A percentile compares a stretch with the other conserved stretches of the same genome.
Evolutionary conservation across 37 sponge, comb jelly and placozoan species (phyloP).

Genomic region (Ephydatia muelleri): DNA sequence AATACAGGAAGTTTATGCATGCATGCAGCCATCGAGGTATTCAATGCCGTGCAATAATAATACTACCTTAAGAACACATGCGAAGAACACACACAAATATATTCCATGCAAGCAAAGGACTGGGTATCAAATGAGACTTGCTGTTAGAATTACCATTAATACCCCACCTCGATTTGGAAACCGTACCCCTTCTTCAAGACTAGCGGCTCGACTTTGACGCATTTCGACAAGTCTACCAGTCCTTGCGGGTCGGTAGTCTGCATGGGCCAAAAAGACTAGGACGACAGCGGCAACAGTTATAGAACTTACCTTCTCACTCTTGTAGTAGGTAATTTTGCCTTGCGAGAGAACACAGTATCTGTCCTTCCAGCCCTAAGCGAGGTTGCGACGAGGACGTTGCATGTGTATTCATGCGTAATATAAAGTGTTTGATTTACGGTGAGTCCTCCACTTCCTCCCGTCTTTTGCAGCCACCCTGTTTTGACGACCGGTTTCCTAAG

Average conservation of each 20-base stretch:
- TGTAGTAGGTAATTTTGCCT: conserved; percentile 62
- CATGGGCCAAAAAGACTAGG: neutral
- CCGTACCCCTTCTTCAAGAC: conserved; percentile 52
- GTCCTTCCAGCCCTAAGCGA: conserved; percentile 59
- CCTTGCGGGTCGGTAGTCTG: conserved; percentile 35
- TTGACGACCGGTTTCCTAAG: conserved; percentile 10
- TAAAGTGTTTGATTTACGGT: neutral
- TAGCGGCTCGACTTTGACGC: neutral
- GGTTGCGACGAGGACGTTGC: neutral
- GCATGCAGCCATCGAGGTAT: no score
- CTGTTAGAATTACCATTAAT: neutral
- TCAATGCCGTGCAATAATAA: no score
- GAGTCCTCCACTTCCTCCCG: conserved; percentile 31
- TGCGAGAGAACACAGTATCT: conserved; percentile 53
- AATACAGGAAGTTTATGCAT: neutral
- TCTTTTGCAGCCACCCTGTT: conserved; percentile 56
- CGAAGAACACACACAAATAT: no score
- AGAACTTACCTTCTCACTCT: conserved; percentile 34
- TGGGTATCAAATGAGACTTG: no score
- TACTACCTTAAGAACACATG: neutral
- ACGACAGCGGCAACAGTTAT: neutral
- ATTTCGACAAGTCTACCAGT: conserved; percentile 29
- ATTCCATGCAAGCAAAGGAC: no score
- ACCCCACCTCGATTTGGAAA: conserved; percentile 41
- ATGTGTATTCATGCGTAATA: neutral